A percentile compares a stretch with the other conserved stretches of the same genome.
phyloP scores from a whole-genome alignment of 2,797 vertebrate species.

The Echiichthys vipera region DNA sequence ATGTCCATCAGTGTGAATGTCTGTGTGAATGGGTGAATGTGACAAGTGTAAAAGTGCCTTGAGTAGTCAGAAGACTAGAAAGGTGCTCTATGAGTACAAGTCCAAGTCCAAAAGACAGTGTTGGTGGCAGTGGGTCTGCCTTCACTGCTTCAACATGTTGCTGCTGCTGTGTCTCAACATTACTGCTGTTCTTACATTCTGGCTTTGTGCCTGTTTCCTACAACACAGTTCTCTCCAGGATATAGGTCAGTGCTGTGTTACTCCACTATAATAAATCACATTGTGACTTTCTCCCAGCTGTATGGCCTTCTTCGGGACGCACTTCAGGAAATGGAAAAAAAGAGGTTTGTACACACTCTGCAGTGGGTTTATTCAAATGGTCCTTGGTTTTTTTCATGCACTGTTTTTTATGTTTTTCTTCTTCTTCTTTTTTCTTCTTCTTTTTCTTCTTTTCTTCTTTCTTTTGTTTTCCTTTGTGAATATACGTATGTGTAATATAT shows the following conservation, averaged over 20 bases:
- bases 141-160: neutral
- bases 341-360: neutral
- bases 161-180: neutral
- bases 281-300: neutral
- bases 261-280: slow-evolving; percentile 12
- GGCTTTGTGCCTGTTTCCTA: neutral
- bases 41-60: too few species aligned
- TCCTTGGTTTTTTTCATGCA: neutral
- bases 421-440: too few species aligned
- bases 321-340: neutral
- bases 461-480: neutral
- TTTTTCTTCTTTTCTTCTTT: too few species aligned
- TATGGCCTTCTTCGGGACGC: neutral
- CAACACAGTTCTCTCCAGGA: neutral
- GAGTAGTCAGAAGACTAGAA: too few species aligned
- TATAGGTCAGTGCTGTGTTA: slow-evolving; percentile 33
- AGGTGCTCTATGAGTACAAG: too few species aligned
- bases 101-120: too few species aligned
- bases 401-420: too few species aligned
- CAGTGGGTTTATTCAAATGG: neutral
- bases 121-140: too few species aligned
- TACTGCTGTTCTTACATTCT: neutral
- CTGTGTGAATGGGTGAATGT: too few species aligned
- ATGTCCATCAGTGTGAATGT: too few species aligned
- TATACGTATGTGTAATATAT: too few species aligned